Percentiles rank a stretch among this genome's conserved stretches.
phyloP scores from a whole-genome alignment of 1,140 invertebrate genomes.

The Oncopodura yosiiana region DNA sequence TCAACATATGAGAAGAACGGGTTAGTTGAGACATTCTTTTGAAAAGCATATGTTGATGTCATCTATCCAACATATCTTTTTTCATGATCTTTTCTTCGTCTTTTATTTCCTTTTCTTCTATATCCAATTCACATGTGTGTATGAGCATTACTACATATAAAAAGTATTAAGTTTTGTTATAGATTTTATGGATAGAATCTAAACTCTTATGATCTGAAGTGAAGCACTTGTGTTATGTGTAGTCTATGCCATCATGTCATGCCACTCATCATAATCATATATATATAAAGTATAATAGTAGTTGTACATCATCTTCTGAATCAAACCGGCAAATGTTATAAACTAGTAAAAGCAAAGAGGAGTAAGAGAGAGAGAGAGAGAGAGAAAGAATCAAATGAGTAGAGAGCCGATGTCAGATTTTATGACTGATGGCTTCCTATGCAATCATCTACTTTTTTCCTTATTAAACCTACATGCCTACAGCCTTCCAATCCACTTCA shows the following conservation, averaged over 20 bases:
- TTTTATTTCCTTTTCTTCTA: constrained; percentile 5
- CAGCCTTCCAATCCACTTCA: constrained; percentile 4
- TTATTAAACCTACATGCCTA: constrained; percentile 26
- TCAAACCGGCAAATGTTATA: not conserved
- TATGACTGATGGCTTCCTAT: constrained; percentile 33
- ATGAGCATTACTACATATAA: too few species aligned
- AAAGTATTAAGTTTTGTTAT: too few species aligned
- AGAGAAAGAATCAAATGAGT: constrained; percentile 13
- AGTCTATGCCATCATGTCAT: not conserved
- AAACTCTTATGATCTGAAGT: too few species aligned
- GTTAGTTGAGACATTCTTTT: constrained; percentile 28
- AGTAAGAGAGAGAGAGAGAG: not conserved
- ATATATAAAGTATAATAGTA: too few species aligned
- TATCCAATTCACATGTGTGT: constrained; percentile 8
- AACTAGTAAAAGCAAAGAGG: not conserved
- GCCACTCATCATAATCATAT: too few species aligned
- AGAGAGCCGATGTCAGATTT: constrained; percentile 22
- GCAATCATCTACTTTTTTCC: constrained; percentile 31
- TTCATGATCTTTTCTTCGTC: not conserved
- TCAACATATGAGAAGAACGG: too few species aligned
- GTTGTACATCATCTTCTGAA: too few species aligned
- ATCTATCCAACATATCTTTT: not conserved
- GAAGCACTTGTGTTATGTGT: too few species aligned
- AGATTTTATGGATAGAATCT: too few species aligned
- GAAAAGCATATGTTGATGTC: not conserved